Base-by-base conservation (phyloP, 2,888 invertebrate species). In the Erebia aethiops region DNA sequence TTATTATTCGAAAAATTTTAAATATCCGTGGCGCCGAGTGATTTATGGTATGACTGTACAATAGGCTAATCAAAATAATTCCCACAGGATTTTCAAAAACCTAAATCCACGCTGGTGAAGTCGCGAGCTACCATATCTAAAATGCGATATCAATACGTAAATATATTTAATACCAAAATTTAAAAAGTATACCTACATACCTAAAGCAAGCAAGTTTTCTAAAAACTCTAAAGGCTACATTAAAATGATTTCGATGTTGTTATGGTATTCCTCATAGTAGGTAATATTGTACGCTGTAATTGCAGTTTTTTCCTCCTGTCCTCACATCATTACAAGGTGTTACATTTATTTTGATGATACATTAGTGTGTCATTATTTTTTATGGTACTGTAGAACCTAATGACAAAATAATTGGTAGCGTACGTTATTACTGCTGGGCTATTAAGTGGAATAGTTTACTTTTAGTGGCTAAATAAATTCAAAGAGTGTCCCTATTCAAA, bases 211-310 rank as follows among this genome's bases (percentile, higher is more conserved):
- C 26, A 26, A 26, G 26, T 26, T 35, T 35, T 35, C 35, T 35
- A 7, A 5, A 35, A 35, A 7, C 52, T 21, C 21, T 54, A 21
- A 26, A 21, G 13, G 21, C 35, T 61, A 21, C n/a, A 63, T 51
- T 26, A 63, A 63, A 26, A 26, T 35, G 63, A 1, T 52, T 21
- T 51, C 26, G 11, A 26, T 52, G 26, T 63, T 63, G 2, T 51
- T 51, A 10, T 21, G 61, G 13, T 35, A 16, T n/a, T 51, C n/a
- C 10, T 51, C 14, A 2, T 4, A 51, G 41, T 35, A 7, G 35
- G 7, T 68, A 41, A 60, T 41, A 68, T 51, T 68, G 67, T 8
- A 13, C 41, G 21, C 49, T 68, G 51, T 43, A 54, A 68, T 54
- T 14, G 43, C 13, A 18, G 41, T 54, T 54, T 61, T 68, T 51